Base-by-base conservation (phyloP, 2,113 vertebrate species). In the Paraplagusia blochii region DNA sequence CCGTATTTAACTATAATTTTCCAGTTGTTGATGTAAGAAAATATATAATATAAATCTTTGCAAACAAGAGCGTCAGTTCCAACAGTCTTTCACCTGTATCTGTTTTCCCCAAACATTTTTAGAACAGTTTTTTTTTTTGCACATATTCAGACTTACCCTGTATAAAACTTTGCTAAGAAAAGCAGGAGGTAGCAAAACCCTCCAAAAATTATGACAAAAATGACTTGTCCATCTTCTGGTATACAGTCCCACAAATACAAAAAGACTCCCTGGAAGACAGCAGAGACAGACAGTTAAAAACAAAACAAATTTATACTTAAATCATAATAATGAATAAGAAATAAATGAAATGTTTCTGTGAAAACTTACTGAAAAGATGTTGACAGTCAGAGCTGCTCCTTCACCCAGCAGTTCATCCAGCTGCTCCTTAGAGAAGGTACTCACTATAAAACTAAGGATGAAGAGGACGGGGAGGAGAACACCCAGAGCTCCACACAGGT, bases 161-260 rank as follows among this genome's bases (percentile, higher is more conserved):
- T 78, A 86, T 88, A 89, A 79, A 88, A 79, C 42, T 88, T 91
- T 40, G 89, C 74, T 17, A 92, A 79, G 60, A 85, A 83, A 11
- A 92, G 53, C 50, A 90, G 73, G 19, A 91, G 72, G 74, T 90
- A 91, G 72, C 85, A 90, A 66, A 82, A 66, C 16, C 62, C 82
- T 13, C 83, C 85, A 22, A 89, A 88, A 58, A 77, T 2, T 34
- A 92, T 77, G 13, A 91, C 74, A 61, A 74, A 85, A 16, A 88
- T 29, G 9, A 92, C 85, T 75, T 91, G 90, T 34, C 85, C 81
- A 6, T 92, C 90, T 74, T 91, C 90, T 61, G 91, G 91, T 63
- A 91, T 87, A 85, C 87, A 89, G 8, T 90, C 87, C 91, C 91
- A 91, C 51, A 90, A 60, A 76, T 63, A 85, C 63, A 90, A 58